A percentile compares a stretch with the other conserved stretches of the same genome.
These are phyloP conservation scores for Platycnemis pennipes DNA, from an alignment of 2,888 invertebrate species.

Conservation along the genomic window DNA sequence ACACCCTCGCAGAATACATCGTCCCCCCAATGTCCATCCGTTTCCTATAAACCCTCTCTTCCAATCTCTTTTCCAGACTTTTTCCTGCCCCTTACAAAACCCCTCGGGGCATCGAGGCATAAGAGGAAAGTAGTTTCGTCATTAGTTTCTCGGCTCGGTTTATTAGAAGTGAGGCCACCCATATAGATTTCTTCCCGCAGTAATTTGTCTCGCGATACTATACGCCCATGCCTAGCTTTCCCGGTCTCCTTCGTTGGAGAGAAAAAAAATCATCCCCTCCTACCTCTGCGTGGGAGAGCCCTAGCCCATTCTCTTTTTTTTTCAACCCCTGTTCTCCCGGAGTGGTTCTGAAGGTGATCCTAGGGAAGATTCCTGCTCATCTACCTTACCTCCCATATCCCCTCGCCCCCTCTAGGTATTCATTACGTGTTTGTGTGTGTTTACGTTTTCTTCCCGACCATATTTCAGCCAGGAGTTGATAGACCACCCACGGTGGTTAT, in stretches of 20 bases:
- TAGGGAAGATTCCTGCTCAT: not conserved
- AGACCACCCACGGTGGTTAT: slow-evolving; percentile 17
- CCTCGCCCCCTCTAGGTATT: not conserved
- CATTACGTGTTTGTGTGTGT: not conserved
- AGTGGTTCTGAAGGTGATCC: not conserved
- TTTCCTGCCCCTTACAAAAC: not conserved
- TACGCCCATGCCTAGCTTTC: not conserved
- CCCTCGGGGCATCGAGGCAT: not conserved
- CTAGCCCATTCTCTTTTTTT: not conserved
- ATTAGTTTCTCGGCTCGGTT: slow-evolving; percentile 8
- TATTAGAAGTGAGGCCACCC: slow-evolving; percentile 21
- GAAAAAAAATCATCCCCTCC: too few relatives aligned
- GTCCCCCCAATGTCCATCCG: not conserved
- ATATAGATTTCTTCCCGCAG: not conserved
- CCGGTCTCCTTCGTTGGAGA: not conserved
- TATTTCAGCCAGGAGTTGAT: slow-evolving; percentile 8
- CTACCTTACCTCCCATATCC: not conserved
- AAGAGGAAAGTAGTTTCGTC: slow-evolving; percentile 22
- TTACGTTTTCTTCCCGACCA: not conserved
- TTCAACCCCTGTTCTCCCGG: not conserved
- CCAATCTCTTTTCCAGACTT: not conserved
- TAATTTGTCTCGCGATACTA: not conserved
- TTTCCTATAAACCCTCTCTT: not conserved
- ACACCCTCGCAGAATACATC: not conserved
- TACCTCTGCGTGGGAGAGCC: not conserved